phyloP scores from a whole-genome alignment of 1,140 invertebrate genomes.

The Teleopsis dalmanni region DNA sequence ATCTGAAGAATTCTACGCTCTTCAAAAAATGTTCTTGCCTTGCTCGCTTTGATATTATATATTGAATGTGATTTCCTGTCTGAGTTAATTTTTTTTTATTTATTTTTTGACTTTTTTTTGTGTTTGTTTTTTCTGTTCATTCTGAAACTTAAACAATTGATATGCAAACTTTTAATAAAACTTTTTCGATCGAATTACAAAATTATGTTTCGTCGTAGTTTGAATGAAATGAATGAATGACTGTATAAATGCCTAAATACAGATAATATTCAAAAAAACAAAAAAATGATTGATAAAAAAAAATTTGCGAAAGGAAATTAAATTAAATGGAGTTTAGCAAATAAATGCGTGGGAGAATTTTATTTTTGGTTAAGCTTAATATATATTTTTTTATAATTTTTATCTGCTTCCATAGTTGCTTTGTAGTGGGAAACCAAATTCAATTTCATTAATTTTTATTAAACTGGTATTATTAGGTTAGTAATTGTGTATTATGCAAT shows the following conservation, averaged over 20 bases:
- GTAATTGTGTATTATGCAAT: too few species aligned
- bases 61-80: conserved; percentile 35
- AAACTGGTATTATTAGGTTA: too few species aligned
- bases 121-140: not conserved
- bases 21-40: too few species aligned
- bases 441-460: too few species aligned
- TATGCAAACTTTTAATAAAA: conserved; percentile 27
- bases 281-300: not conserved
- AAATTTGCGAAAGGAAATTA: conserved; percentile 29
- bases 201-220: not conserved
- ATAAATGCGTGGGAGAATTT: conserved; percentile 35
- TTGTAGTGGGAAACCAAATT: too few species aligned
- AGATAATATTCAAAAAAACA: not conserved
- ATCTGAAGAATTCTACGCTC: too few species aligned
- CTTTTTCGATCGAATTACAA: conserved; percentile 11
- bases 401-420: not conserved
- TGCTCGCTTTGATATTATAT: not conserved
- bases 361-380: not conserved
- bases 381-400: not conserved
- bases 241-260: not conserved
- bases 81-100: conserved; percentile 6
- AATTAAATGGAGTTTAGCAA: conserved; percentile 25
- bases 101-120: not conserved
- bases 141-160: conserved; percentile 15
- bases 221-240: conserved; percentile 2